Percentiles rank a stretch among this genome's conserved stretches.
These are phyloP conservation scores for Gulo gulo DNA, from an alignment of 2,113 vertebrate genomes.

Conservation along the genomic window DNA sequence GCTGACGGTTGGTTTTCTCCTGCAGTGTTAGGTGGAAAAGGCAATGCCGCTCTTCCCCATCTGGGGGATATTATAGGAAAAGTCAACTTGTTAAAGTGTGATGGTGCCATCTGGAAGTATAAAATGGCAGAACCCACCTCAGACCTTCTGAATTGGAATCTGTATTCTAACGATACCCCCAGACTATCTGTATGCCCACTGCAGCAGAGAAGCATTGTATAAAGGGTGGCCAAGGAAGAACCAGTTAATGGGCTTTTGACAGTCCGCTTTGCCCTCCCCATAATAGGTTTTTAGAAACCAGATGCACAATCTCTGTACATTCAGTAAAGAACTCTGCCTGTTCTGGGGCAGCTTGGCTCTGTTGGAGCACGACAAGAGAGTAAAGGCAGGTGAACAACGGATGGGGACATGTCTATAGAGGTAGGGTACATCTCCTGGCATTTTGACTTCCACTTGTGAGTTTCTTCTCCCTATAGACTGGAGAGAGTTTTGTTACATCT, in stretches of 20 bases:
- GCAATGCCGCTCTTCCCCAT: neutral
- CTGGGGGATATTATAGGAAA: neutral
- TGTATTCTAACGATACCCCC: neutral
- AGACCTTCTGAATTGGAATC: neutral
- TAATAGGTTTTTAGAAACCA: neutral
- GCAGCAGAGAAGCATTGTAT: neutral
- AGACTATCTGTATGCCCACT: no score
- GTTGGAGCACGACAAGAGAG: neutral
- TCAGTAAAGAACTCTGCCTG: neutral
- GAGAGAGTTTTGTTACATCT: neutral
- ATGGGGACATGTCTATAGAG: no score
- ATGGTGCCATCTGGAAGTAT: neutral
- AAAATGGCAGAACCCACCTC: neutral
- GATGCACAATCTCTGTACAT: neutral
- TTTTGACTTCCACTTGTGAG: neutral
- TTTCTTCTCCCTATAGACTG: neutral
- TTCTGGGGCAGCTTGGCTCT: neutral
- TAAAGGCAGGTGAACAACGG: neutral
- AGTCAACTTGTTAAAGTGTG: neutral
- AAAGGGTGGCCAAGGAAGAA: neutral
- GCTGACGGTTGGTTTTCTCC: neutral
- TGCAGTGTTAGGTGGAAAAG: neutral
- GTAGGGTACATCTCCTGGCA: neutral
- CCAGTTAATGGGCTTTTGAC: neutral
- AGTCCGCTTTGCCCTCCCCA: neutral